A percentile compares a stretch with the other conserved stretches of the same genome.
phyloP scores from a whole-genome alignment of 2,797 vertebrate species.

The Sebastes nivosus region DNA sequence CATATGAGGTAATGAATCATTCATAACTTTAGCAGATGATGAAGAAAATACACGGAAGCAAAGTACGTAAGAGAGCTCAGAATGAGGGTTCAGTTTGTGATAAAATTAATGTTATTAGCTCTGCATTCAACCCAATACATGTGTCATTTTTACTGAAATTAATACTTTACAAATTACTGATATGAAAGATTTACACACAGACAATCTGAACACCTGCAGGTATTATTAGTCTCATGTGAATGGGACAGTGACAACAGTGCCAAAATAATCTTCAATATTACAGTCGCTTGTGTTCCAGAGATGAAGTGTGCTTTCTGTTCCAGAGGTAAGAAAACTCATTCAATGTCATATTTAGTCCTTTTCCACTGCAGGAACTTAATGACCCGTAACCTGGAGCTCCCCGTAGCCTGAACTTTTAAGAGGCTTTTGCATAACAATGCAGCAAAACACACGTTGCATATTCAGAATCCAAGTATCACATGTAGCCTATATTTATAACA shows the following conservation, averaged over 20 bases:
- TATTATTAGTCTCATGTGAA: not conserved
- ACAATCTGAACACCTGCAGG: not conserved
- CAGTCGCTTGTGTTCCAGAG: not conserved
- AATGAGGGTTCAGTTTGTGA: not conserved
- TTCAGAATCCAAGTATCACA: not conserved
- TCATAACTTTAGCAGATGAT: not conserved
- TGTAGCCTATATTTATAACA: not conserved
- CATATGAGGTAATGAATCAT: slow-evolving; percentile 8
- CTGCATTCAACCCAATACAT: not conserved
- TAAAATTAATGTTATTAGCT: not conserved
- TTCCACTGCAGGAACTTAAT: not conserved
- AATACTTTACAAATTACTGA: slow-evolving; percentile 9
- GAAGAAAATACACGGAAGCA: not conserved
- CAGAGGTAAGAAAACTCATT: not conserved
- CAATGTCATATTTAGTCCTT: not conserved
- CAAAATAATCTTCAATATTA: not conserved
- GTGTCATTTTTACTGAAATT: not conserved
- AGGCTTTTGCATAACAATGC: not conserved
- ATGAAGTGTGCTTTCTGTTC: not conserved
- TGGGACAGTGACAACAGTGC: not conserved
- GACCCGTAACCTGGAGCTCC: not conserved
- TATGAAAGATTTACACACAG: not conserved
- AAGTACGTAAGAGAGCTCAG: not conserved
- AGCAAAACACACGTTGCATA: not conserved
- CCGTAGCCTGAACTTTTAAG: not conserved